These are phyloP conservation scores for Pelvicachromis taeniatus DNA, from an alignment of 2,113 vertebrate genomes.

Conservation along the genomic window DNA sequence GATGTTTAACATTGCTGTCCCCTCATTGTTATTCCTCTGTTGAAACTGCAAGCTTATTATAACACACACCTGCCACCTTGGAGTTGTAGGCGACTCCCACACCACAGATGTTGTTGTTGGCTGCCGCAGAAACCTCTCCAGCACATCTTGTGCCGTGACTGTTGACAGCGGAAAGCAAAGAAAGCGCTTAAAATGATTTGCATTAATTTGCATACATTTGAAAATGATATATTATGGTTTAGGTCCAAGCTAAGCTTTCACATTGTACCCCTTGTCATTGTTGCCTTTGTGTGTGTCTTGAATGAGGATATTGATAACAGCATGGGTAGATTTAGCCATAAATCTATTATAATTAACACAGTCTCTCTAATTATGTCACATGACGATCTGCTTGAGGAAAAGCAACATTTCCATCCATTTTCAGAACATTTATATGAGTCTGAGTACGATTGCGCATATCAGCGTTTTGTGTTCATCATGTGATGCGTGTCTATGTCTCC, in stretches of 20 bases:
- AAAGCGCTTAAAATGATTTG: background rate
- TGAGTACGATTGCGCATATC: constrained; percentile 21
- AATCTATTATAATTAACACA: constrained; percentile 10
- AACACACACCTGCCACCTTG: constrained; percentile 89
- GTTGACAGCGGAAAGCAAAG: constrained; percentile 15
- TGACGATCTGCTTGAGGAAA: background rate
- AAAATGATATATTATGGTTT: background rate
- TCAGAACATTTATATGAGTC: background rate
- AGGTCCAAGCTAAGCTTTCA: background rate
- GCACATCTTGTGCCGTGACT: constrained; percentile 97
- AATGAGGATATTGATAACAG: background rate
- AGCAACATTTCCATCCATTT: background rate
- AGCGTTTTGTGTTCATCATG: constrained; percentile 8
- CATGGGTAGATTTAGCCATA: background rate
- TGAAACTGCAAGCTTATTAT: background rate
- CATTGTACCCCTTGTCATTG: background rate
- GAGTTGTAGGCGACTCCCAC: constrained; percentile 97
- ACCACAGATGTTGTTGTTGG: constrained; percentile 98
- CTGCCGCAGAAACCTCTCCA: constrained; percentile 94
- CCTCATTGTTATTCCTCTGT: constrained; percentile 22
- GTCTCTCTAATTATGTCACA: background rate
- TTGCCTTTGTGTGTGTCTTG: background rate
- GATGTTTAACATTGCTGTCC: background rate
- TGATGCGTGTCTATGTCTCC: constrained; percentile 27
- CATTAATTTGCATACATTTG: constrained; percentile 36